Base-by-base conservation (phyloP, 2,888 invertebrate species). In the Philaethria dido region DNA sequence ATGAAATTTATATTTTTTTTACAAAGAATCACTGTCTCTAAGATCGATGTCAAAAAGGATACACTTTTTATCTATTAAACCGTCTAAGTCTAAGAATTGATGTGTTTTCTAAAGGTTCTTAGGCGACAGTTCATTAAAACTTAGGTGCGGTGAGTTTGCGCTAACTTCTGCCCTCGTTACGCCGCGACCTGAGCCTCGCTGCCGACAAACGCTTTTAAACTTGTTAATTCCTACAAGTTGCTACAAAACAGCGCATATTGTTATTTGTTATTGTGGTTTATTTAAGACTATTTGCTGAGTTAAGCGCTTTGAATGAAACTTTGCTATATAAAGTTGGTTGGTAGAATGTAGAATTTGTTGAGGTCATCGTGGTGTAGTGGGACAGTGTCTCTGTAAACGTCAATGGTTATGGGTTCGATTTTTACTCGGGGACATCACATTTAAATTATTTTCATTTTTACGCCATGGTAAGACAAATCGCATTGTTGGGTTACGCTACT, bases 101-200 rank as follows among this genome's bases (percentile, higher is more conserved):
- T 42, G 57, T 22, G 42, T 50, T 68, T 64, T 48, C 47, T 55
- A 62, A 62, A 57, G 48, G 44, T 52, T 50, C 47, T 50, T 39
- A 65, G 54, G 42, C 68, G 68, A 70, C 66, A 67, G 66, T 68
- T 72, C 72, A 70, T 72, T 72, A 72, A 70, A 72, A 72, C 64
- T 72, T 72, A 39, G 57, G 13, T 44, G 55, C 63, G 67, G 50
- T 47, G 55, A 57, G 50, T 52, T 67, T 33, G 29, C 39, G 25
- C 39, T 29, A 33, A 63, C 60, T 69, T 54, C 50, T 29, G 14
- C 55, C 29, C 52, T 61, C 20, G 47, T 61, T 60, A 25, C 4
- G 36, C 36, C 18, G 39, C 22, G 25, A 48, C 45, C 60, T 45
- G 60, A 60, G 60, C 44, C 44, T 4, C 18, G 5, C n/a, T n/a